Evolutionary conservation across 2,113 vertebrate genomes (phyloP).

Genomic region (Synodontis membranacea): DNA sequence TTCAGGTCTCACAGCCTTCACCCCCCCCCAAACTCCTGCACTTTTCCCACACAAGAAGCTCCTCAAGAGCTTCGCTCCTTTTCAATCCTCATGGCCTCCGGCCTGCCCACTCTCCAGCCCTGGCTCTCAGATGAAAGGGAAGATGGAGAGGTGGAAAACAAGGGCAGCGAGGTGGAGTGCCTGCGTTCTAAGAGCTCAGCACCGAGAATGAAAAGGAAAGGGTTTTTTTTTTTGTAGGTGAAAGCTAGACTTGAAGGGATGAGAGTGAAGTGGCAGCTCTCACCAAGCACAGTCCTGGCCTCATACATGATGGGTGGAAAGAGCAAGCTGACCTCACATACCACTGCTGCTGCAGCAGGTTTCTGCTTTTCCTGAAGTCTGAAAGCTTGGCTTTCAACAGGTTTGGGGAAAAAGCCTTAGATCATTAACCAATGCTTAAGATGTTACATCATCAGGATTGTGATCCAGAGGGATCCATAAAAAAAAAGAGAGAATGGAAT

Average conservation of each 20-base stretch:
- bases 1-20: slow-evolving; percentile 51
- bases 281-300: neutral
- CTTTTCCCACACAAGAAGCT: slow-evolving; percentile 47
- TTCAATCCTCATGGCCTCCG: slow-evolving; percentile 28
- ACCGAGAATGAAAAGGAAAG: neutral
- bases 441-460: neutral
- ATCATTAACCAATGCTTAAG: neutral
- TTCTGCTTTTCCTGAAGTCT: neutral
- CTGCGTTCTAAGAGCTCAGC: slow-evolving; percentile 7
- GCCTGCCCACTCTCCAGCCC: slow-evolving; percentile 25
- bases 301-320: slow-evolving; percentile 11
- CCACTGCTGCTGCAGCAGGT: neutral
- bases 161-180: slow-evolving; percentile 19
- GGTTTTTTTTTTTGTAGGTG: neutral
- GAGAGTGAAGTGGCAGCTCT: slow-evolving; percentile 18
- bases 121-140: slow-evolving; percentile 40
- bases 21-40: neutral
- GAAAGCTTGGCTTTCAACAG: slow-evolving; percentile 7
- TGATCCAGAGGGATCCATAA: neutral
- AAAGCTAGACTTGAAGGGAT: neutral
- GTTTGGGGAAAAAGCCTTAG: neutral
- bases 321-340: neutral
- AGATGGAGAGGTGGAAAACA: slow-evolving; percentile 27
- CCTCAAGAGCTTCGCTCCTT: slow-evolving; percentile 40
- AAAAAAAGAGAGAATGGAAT: neutral